These are phyloP conservation scores for Acanthosepion pharaonis DNA, from an alignment of 2,888 invertebrate genomes.

Conservation along the genomic window DNA sequence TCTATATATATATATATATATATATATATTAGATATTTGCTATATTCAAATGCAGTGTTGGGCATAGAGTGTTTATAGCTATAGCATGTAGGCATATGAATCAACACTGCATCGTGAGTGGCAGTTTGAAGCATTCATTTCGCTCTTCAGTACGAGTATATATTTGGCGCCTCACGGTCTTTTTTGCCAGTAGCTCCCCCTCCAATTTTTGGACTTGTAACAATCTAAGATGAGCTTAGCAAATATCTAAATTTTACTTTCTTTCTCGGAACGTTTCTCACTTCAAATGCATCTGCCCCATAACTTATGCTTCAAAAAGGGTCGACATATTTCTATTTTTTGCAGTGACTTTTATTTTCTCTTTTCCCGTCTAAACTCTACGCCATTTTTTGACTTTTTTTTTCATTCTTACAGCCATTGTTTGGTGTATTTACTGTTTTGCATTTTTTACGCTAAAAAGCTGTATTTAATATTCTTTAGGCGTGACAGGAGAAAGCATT, in stretches of 20 bases:
- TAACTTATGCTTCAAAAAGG: background rate
- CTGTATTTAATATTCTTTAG: background rate
- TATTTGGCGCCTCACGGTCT: background rate
- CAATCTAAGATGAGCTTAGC: background rate
- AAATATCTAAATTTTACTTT: background rate
- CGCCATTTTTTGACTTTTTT: background rate
- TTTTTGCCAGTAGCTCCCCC: background rate
- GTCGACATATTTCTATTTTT: background rate
- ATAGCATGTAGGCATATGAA: too few relatives aligned
- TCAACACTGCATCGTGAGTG: too few relatives aligned
- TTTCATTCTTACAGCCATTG: background rate
- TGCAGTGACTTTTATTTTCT: background rate
- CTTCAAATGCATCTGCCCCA: background rate
- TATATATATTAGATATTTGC: too few relatives aligned
- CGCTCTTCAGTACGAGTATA: too few relatives aligned
- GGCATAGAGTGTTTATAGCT: too few relatives aligned
- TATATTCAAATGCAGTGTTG: too few relatives aligned
- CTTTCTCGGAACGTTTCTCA: background rate
- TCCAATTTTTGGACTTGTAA: background rate
- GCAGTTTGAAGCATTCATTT: too few relatives aligned
- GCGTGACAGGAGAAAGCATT: slow-evolving; percentile 4
- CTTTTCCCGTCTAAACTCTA: background rate
- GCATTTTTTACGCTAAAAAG: background rate
- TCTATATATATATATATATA: too few relatives aligned
- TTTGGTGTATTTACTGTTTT: background rate